Evolutionary conservation across 2,888 invertebrate genomes (phyloP).

Genomic region (Ganaspis brasiliensis): DNA sequence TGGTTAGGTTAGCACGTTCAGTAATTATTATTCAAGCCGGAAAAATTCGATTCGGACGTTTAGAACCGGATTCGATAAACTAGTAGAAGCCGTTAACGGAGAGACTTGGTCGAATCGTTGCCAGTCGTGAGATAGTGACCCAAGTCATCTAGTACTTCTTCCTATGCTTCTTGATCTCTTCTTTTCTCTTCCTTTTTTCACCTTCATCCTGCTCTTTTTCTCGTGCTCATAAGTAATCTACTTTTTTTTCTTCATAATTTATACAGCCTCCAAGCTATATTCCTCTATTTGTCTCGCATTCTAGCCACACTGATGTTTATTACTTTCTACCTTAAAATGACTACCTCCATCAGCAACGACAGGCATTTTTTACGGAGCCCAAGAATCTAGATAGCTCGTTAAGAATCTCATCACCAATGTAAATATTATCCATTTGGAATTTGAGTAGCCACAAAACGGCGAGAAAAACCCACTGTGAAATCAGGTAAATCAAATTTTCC

Average conservation of each 20-base stretch:
- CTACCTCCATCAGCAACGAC: too few species aligned
- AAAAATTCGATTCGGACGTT: slow-evolving; percentile 71
- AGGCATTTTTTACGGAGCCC: too few species aligned
- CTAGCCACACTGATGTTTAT: too few species aligned
- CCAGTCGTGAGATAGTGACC: slow-evolving; percentile 42
- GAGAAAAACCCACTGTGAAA: too few species aligned
- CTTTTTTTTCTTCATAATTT: not conserved
- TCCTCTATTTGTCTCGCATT: not conserved
- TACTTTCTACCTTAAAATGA: too few species aligned
- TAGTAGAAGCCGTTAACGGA: slow-evolving; percentile 35
- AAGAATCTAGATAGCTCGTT: too few species aligned
- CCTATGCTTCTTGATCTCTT: not conserved
- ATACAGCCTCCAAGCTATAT: not conserved
- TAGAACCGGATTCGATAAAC: slow-evolving; percentile 73
- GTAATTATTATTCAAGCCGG: slow-evolving; percentile 72
- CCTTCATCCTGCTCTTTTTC: not conserved
- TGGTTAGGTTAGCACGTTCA: slow-evolving; percentile 71
- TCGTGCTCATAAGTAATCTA: not conserved
- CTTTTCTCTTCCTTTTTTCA: not conserved
- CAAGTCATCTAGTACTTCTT: slow-evolving; percentile 30
- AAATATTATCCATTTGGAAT: too few species aligned
- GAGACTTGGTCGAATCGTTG: slow-evolving; percentile 33
- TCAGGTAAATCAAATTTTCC: too few species aligned
- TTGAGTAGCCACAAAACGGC: too few species aligned
- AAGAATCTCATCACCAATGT: too few species aligned